A percentile compares a stretch with the other conserved stretches of the same genome.
Conservation (phyloP, 2,113 vertebrate genomes). For the Aleadryas rufinucha region DNA sequence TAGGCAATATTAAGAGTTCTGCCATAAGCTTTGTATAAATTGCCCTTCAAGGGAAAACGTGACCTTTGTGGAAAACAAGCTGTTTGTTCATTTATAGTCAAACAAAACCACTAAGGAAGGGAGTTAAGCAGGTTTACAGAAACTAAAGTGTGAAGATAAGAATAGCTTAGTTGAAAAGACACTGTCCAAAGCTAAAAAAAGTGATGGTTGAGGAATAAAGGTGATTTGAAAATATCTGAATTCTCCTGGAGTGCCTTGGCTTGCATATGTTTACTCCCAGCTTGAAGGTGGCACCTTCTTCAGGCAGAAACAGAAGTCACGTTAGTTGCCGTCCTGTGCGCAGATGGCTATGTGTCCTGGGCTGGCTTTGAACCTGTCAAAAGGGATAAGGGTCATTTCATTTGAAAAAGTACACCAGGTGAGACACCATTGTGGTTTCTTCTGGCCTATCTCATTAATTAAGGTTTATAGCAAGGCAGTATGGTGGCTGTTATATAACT, state of each 20-base stretch:
- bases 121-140: background rate
- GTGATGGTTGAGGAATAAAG: background rate
- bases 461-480: background rate
- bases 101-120: background rate
- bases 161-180: background rate
- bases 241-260: background rate
- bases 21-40: background rate
- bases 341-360: slow-evolving; percentile 51
- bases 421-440: background rate
- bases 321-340: background rate
- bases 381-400: slow-evolving; percentile 10
- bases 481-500: background rate
- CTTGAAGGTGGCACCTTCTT: slow-evolving; percentile 42
- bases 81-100: background rate
- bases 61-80: background rate
- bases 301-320: slow-evolving; percentile 16
- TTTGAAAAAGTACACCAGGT: background rate
- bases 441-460: background rate
- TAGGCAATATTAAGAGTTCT: background rate
- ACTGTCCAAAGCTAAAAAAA: background rate
- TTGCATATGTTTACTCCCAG: slow-evolving; percentile 7
- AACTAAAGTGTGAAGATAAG: background rate
- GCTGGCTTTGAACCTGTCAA: slow-evolving; percentile 53
- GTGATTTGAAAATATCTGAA: background rate
- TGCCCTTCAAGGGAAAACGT: background rate